A percentile compares a stretch with the other conserved stretches of the same genome.
Evolutionary conservation across 1,140 invertebrate species (phyloP).

Genomic region (Pollicipes pollicipes): DNA sequence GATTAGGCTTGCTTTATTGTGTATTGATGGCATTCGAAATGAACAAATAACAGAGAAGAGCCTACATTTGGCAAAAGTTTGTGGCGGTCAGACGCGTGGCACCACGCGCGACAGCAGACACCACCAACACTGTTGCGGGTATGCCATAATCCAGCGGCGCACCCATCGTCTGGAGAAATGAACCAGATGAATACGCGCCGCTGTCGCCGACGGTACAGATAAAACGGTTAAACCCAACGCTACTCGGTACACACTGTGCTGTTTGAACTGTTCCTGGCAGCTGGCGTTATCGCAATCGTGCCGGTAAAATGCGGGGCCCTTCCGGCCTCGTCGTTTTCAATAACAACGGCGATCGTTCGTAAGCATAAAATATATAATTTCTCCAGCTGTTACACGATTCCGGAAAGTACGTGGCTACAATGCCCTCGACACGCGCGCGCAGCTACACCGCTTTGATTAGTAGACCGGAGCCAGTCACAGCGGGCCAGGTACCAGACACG

Average conservation of each 20-base stretch:
- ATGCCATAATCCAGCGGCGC: too few relatives aligned
- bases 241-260: background rate
- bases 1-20: conserved; percentile 2
- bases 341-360: background rate
- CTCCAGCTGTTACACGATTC: too few relatives aligned
- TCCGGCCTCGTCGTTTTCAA: too few relatives aligned
- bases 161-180: too few relatives aligned
- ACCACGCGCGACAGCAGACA: background rate
- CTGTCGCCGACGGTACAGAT: background rate
- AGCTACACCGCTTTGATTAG: background rate
- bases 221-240: background rate
- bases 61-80: background rate
- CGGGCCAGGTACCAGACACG: too few relatives aligned
- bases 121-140: background rate
- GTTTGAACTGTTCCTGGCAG: background rate
- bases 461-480: background rate
- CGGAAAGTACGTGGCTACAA: background rate
- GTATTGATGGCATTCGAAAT: background rate
- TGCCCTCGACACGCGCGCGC: background rate
- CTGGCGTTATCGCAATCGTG: background rate
- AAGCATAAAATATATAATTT: background rate
- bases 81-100: background rate
- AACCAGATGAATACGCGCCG: too few relatives aligned
- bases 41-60: background rate
- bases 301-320: too few relatives aligned